phyloP scores from a whole-genome alignment of 2,113 vertebrate genomes.

The Meles meles region DNA sequence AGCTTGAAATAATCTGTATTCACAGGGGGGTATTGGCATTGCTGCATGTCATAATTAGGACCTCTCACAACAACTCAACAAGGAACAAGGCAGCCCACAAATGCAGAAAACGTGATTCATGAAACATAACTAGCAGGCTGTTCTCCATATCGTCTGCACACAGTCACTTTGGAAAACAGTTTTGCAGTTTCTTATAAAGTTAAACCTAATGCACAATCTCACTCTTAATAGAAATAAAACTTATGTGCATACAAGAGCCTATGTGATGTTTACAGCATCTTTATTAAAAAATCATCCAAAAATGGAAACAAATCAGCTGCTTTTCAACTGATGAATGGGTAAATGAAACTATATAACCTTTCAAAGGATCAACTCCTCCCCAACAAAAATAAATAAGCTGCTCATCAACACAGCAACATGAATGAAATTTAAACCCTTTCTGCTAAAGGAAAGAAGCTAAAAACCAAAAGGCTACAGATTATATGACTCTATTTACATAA shows the following conservation, averaged over 20 bases:
- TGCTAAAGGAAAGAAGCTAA: neutral
- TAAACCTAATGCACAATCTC: neutral
- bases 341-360: neutral
- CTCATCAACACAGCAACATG: neutral
- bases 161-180: neutral
- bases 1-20: constrained; percentile 92
- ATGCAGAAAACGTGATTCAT: constrained; percentile 87
- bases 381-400: neutral
- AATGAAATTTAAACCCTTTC: neutral
- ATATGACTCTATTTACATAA: neutral
- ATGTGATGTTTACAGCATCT: neutral
- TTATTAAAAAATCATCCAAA: neutral
- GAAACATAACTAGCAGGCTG: too few relatives aligned
- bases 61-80: constrained; percentile 87
- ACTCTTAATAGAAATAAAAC: neutral
- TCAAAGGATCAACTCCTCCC: neutral
- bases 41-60: constrained; percentile 89
- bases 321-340: neutral
- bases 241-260: neutral
- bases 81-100: constrained; percentile 84
- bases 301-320: neutral
- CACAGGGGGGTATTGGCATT: constrained; percentile 90
- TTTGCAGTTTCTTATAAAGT: neutral
- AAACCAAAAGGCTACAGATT: neutral
- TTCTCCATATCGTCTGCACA: too few relatives aligned